Evolutionary conservation across 2,888 invertebrate genomes (phyloP), one percentile per base, ranked within the genome.

Genomic region (Tenthredo notha): DNA sequence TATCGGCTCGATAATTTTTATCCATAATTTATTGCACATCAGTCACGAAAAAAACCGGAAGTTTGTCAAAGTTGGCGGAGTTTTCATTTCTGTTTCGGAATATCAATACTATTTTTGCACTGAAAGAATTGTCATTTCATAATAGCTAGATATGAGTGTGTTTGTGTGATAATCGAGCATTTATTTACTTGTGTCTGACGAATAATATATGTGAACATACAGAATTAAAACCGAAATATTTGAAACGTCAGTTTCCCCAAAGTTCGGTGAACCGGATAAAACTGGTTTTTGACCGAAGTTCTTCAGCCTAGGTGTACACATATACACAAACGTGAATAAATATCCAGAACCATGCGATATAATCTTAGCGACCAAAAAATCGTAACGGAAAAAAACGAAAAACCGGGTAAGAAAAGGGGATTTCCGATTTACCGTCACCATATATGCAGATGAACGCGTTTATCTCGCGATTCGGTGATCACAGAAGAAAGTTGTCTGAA

Each of bases 191-290:
- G n/a, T 40, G 15, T 72, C 37, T 72, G 40, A 33, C 15, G 70
- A 25, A 25, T 61, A 10, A 10, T 3, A 33, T 12, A 10, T 18
- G 9, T 77, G 54, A 54, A 25, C 77, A n/a, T 33, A 29, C 77
- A 77, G 15, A 40, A 54, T 29, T 77, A 50, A 77, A 54, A 77
- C 29, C 18, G n/a, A 54, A 77, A 77, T 74, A n/a, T 54, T 29
- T 25, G n/a, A 33, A 77, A 61, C 58, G 61, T 80, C 80, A 15
- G 80, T 80, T 80, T 61, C 80, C 80, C n/a, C 21, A 80, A 80
- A 80, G 80, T 80, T 80, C 80, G 80, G 80, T 61, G 80, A 80
- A 80, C 80, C 61, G 61, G 40, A 61, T 80, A 25, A 80, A 80
- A 80, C 80, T 80, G 80, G 80, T 80, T 80, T 80, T 80, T 61